Evolutionary conservation across 2,888 invertebrate genomes (phyloP), one percentile per base, ranked within the genome.

Genomic region (Eubasilissa splendida): DNA sequence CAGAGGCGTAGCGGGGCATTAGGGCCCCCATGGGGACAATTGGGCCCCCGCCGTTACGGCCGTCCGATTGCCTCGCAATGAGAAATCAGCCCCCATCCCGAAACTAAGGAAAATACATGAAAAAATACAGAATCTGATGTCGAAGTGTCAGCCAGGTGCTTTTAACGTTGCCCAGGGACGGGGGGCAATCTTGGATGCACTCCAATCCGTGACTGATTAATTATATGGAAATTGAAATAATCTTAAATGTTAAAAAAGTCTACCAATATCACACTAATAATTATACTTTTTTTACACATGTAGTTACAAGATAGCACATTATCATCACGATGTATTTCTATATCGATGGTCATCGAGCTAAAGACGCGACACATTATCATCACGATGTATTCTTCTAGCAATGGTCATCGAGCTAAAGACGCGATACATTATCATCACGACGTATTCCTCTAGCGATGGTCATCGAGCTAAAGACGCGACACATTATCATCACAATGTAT

Each of bases 1-100:
- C 71, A 56, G 71, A 33, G 71, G 71, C 71, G 71, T 22, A 73
- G 22, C 54, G 87, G 88, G 81, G 87, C 88, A 88, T 88, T 89
- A 91, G 90, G 88, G 42, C 87, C 90, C 88, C 89, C 92, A 92
- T 90, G 85, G 87, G 92, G 90, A 92, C 89, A 91, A 89, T 86
- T 88, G 90, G 87, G 89, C 88, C 90, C 91, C 90, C 90, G 90
- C 91, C 89, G 92, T 92, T 92, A 92, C 92, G 91, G 91, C 86
- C 86, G 87, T 89, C 89, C 92, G 92, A 92, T 92, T 92, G 92
- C 92, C 90, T 90, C 80, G 77, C 81, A 79, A 82, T 83, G 82
- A 81, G 82, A 74, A 78, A 81, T 78, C 77, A 66, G 53, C 78
- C 81, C 77, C 54, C 58, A 53, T 63, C 65, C 60, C 60, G 54